Evolutionary conservation across 2,113 vertebrate genomes (phyloP).

Genomic region (Myiagra hebetior): DNA sequence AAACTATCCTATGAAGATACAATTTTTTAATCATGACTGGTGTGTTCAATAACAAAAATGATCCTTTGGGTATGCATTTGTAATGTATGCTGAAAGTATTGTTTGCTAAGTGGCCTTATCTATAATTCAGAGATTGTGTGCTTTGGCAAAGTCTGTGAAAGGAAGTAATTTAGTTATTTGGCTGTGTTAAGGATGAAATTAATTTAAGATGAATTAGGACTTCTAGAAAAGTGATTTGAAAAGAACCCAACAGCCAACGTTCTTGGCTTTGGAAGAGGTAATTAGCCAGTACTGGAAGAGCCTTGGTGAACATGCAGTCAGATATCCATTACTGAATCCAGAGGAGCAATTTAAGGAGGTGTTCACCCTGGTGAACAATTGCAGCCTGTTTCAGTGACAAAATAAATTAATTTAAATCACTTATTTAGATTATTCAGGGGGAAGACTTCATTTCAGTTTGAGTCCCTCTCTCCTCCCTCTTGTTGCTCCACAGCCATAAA

Average conservation of each 20-base stretch:
- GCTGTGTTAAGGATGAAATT: constrained; percentile 1
- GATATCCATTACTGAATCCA: neutral
- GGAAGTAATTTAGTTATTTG: constrained; percentile 34
- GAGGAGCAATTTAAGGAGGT: neutral
- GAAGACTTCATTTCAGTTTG: neutral
- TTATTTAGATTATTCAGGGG: neutral
- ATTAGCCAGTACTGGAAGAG: neutral
- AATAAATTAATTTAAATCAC: neutral
- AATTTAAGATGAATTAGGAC: neutral
- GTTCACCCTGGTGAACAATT: neutral
- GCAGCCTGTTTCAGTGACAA: neutral
- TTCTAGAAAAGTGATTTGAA: neutral
- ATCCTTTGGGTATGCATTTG: neutral
- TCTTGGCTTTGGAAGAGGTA: neutral
- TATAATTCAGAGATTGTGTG: neutral
- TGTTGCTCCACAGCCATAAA: neutral
- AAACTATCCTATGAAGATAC: neutral
- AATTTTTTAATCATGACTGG: neutral
- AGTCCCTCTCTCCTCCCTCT: neutral
- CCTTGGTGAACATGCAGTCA: accelerated
- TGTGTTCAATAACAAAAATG: neutral
- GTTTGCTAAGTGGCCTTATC: neutral
- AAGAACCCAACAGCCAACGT: neutral
- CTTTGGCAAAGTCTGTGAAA: constrained; percentile 9
- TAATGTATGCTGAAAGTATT: neutral